Base-by-base conservation (phyloP, 2,797 vertebrate genomes). In the Notolepis coatsorum region DNA sequence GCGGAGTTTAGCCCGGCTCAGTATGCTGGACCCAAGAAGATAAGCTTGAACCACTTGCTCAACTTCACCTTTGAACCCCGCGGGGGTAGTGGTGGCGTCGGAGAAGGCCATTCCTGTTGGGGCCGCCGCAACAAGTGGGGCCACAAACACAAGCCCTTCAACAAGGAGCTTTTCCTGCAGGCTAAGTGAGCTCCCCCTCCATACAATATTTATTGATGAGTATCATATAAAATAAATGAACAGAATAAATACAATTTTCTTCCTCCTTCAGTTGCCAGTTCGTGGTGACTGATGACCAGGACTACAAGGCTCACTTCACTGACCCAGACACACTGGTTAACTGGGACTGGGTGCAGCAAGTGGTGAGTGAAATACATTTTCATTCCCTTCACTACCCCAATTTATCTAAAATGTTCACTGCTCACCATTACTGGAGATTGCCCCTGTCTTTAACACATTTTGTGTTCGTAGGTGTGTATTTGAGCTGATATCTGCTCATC, bases 311-410 rank as follows among this genome's bases (percentile, higher is more conserved):
- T 82, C 96, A 99, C 89, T 98, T 99, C 91, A 94, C 95, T 88
- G 97, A 99, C 91, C 97, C 97, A 73, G 98, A 99, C 90, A 98
- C 94, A 28, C 92, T 99, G 90, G 98, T 99, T 84, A 97, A 94
- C 93, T 99, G 98, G 98, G 96, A 99, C 90, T 97, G 94, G 88
- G 96, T 99, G 92, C 95, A 99, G 86, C 98, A 99, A 95, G 97
- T 99, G 96, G 98, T 99, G 74, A 95, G 96, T 93, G 75, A 18
- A 35, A 2, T 28, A 3, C 5, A 48, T 48, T 48, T 15, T 28
- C 1, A 13, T 28, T 13, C 2, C 1, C 23, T 3, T 41, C 12
- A 27, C 25, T 5, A 39, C 8, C 7, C 17, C 3, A 2, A 3
- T 43, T 12, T 25, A 9, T 39, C 18, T 9, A n/a, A n/a, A n/a